phyloP scores from a whole-genome alignment of 1,140 invertebrate genomes.

The Holcopasites calliopsidis region DNA sequence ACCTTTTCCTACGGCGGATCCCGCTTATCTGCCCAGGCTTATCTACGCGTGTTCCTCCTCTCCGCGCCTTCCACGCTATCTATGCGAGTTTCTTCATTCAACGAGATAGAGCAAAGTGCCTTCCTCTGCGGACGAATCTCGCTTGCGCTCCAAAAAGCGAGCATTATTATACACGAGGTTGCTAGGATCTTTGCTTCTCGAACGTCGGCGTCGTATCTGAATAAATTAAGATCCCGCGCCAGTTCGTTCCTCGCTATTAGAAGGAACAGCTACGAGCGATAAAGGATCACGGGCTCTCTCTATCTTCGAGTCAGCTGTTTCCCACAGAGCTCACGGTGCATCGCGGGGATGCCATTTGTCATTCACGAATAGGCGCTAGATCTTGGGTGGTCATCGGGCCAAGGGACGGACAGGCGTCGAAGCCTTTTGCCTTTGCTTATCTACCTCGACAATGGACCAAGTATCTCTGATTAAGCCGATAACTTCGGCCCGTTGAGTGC shows the following conservation, averaged over 20 bases:
- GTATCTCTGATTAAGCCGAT: slow-evolving; percentile 54
- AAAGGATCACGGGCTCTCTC: not conserved
- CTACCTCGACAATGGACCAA: slow-evolving; percentile 63
- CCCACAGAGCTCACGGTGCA: slow-evolving; percentile 44
- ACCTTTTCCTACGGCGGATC: not conserved
- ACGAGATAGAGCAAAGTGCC: slow-evolving; percentile 19
- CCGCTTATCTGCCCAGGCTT: slow-evolving; percentile 14
- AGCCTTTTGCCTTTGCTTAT: slow-evolving; percentile 58
- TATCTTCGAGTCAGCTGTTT: not conserved
- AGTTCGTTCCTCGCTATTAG: too few relatives aligned
- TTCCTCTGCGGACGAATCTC: slow-evolving; percentile 4
- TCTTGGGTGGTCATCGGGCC: slow-evolving; percentile 66
- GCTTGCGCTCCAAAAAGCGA: not conserved
- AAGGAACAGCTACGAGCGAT: not conserved
- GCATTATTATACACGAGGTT: too few relatives aligned
- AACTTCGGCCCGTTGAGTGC: slow-evolving; percentile 42
- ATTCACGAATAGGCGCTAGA: slow-evolving; percentile 61
- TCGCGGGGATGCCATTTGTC: slow-evolving; percentile 62
- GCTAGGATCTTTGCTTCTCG: too few relatives aligned
- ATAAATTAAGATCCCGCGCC: too few relatives aligned
- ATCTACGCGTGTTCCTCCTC: too few relatives aligned
- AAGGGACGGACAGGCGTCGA: slow-evolving; percentile 50
- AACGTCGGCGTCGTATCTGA: too few relatives aligned
- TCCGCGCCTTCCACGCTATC: slow-evolving; percentile 22
- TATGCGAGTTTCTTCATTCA: slow-evolving; percentile 34